phyloP scores from a whole-genome alignment of 1,140 invertebrate species.

The Musca domestica region DNA sequence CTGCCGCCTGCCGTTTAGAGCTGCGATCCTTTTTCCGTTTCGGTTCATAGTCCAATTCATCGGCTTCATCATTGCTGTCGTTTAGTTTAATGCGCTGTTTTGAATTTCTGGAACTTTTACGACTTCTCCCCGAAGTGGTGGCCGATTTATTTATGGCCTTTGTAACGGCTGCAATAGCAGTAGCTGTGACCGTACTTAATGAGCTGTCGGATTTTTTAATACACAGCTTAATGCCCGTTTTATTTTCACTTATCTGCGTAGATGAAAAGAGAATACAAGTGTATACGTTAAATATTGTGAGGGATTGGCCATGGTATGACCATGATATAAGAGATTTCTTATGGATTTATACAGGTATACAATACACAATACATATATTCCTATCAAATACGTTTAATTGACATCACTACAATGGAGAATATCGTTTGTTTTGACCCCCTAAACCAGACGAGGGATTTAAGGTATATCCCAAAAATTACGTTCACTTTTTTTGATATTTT shows the following conservation, averaged over 20 bases:
- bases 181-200: constrained; percentile 2
- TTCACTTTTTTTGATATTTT: neutral
- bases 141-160: constrained; percentile 19
- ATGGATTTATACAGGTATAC: neutral
- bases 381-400: no score
- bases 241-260: constrained; percentile 62
- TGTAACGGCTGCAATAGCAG: constrained; percentile 23
- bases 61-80: constrained; percentile 49
- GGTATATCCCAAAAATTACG: no score
- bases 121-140: constrained; percentile 36
- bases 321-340: neutral
- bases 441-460: no score
- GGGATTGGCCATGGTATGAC: no score
- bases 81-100: constrained; percentile 41
- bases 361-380: no score
- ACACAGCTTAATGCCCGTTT: constrained; percentile 64
- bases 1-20: constrained; percentile 34
- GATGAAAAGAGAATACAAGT: no score
- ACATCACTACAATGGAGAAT: no score
- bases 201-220: constrained; percentile 61
- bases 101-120: constrained; percentile 56
- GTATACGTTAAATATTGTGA: no score
- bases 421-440: no score
- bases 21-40: constrained; percentile 47
- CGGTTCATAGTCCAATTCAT: constrained; percentile 57